Evolutionary conservation across 2,888 invertebrate species (phyloP).

Genomic region (Dyspetes luteomarginatus): DNA sequence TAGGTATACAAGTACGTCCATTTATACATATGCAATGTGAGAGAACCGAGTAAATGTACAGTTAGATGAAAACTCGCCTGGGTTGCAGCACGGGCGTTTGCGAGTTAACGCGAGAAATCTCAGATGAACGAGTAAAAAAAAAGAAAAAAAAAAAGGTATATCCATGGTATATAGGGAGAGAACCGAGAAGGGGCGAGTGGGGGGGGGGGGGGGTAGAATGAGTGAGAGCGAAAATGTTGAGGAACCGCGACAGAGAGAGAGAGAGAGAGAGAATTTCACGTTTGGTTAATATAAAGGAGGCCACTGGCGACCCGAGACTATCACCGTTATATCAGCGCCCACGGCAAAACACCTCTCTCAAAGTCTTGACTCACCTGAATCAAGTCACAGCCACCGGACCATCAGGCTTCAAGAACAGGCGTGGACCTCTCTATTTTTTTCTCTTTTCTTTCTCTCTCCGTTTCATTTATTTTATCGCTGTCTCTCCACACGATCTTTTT

Average conservation of each 20-base stretch:
- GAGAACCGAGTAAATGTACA: slow-evolving; percentile 61
- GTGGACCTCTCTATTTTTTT: slow-evolving; percentile 10
- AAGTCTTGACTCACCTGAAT: slow-evolving; percentile 75
- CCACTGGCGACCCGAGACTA: slow-evolving; percentile 76
- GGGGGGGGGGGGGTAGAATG: slow-evolving; percentile 57
- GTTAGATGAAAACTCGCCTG: slow-evolving; percentile 64
- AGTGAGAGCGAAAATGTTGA: slow-evolving; percentile 21
- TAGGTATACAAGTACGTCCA: neutral
- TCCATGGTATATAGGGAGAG: slow-evolving; percentile 35
- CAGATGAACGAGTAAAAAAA: slow-evolving; percentile 15
- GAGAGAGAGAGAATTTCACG: slow-evolving; percentile 64
- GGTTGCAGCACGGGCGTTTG: slow-evolving; percentile 57
- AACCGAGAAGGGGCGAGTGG: neutral
- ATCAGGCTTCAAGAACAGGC: slow-evolving; percentile 13
- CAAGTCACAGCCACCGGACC: slow-evolving; percentile 66
- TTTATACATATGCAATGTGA: neutral
- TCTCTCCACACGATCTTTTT: neutral
- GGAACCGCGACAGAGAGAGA: slow-evolving; percentile 38
- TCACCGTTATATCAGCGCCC: slow-evolving; percentile 82
- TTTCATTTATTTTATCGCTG: neutral
- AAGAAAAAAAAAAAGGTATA: slow-evolving; percentile 54
- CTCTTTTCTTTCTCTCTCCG: neutral
- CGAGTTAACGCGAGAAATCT: slow-evolving; percentile 24
- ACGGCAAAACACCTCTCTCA: slow-evolving; percentile 72
- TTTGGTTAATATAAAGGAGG: slow-evolving; percentile 79